A percentile compares a stretch with the other conserved stretches of the same genome.
These are phyloP conservation scores for Eilema griseolum DNA, from an alignment of 2,888 invertebrate species.

Conservation along the genomic window DNA sequence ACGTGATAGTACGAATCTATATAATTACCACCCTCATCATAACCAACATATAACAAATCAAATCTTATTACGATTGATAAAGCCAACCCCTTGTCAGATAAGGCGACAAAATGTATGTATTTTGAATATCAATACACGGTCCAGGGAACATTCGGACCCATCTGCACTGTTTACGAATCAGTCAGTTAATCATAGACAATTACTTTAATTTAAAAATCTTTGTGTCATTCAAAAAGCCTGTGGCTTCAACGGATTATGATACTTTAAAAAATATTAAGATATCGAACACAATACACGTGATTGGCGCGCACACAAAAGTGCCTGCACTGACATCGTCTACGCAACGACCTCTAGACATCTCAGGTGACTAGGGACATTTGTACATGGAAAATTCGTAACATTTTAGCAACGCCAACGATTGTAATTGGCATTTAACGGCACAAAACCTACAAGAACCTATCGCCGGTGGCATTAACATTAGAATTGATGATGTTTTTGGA, in stretches of 20 bases:
- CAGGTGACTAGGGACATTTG: constrained; percentile 70
- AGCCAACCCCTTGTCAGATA: constrained; percentile 35
- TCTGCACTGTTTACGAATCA: constrained; percentile 18
- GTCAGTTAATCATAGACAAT: constrained; percentile 17
- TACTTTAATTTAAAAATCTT: neutral
- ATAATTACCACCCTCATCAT: neutral
- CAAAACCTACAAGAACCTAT: constrained; percentile 57
- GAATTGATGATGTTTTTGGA: constrained; percentile 60
- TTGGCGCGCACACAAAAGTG: constrained; percentile 67
- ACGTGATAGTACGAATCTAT: neutral
- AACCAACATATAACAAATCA: neutral
- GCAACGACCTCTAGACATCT: constrained; percentile 78
- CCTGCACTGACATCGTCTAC: constrained; percentile 58
- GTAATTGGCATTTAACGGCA: constrained; percentile 69
- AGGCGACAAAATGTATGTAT: constrained; percentile 34
- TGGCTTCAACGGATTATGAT: constrained; percentile 13
- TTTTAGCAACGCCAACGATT: constrained; percentile 43
- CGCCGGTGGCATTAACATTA: constrained; percentile 46
- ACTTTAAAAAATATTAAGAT: constrained; percentile 40
- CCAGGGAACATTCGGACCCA: constrained; percentile 30
- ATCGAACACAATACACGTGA: constrained; percentile 62
- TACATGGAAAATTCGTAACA: constrained; percentile 59
- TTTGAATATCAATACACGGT: constrained; percentile 38
- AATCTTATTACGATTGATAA: neutral
- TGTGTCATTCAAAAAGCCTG: neutral